phyloP scores from a whole-genome alignment of 2,797 vertebrate genomes.

The Crenuchus spilurus region DNA sequence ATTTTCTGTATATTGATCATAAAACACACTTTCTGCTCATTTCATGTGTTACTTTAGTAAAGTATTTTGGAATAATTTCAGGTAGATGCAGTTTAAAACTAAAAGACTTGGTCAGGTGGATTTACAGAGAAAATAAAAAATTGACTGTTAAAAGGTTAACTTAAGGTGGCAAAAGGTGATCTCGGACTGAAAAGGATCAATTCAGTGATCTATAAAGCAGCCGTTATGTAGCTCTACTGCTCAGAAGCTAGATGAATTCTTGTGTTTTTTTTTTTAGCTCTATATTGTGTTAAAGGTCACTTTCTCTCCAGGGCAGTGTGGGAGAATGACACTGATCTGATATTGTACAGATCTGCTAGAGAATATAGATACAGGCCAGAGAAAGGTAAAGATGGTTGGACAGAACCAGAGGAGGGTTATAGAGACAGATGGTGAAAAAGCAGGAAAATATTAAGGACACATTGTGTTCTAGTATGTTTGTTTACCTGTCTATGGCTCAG shows the following conservation, averaged over 20 bases:
- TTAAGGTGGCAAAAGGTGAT: neutral
- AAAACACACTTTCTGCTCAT: too few relatives aligned
- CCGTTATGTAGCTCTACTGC: constrained; percentile 5
- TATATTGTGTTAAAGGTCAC: constrained; percentile 40
- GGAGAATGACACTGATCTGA: constrained; percentile 13
- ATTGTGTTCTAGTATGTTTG: too few relatives aligned
- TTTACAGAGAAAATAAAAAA: too few relatives aligned
- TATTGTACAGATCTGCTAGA: constrained; percentile 15
- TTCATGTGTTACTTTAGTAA: too few relatives aligned
- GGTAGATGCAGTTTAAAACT: too few relatives aligned
- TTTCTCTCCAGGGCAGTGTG: constrained; percentile 8
- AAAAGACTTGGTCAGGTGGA: too few relatives aligned
- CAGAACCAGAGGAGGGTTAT: neutral
- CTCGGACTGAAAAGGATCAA: neutral
- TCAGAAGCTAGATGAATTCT: constrained; percentile 4
- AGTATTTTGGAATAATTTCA: too few relatives aligned
- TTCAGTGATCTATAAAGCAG: too few relatives aligned
- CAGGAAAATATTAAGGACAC: neutral
- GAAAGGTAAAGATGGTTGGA: neutral
- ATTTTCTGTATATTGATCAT: too few relatives aligned
- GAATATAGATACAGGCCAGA: constrained; percentile 2
- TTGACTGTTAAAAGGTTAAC: too few relatives aligned
- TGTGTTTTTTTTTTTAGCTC: constrained; percentile 29
- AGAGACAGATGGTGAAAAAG: neutral
- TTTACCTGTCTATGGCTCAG: neutral